phyloP scores from a whole-genome alignment of 2,113 vertebrate species.

The Osmerus eperlanus region DNA sequence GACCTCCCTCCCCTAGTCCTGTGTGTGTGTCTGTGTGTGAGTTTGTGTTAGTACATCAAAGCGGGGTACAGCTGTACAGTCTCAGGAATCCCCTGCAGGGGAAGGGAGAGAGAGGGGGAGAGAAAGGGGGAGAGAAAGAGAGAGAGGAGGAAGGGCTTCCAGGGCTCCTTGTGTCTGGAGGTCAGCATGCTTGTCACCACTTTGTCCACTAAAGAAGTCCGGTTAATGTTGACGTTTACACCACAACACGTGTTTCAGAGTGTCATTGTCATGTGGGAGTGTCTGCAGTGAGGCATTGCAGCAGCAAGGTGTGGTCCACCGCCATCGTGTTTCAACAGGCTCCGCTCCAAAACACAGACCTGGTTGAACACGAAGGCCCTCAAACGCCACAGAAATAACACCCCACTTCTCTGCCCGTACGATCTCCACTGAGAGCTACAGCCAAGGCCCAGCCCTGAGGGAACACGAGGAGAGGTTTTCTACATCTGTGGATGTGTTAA shows the following conservation, averaged over 20 bases:
- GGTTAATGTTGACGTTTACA: not conserved
- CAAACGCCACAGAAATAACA: too few species aligned
- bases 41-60: constrained; percentile 22
- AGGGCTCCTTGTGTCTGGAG: constrained; percentile 16
- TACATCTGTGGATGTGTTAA: too few species aligned
- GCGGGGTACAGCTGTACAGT: constrained; percentile 36
- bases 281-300: not conserved
- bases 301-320: not conserved
- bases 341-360: too few species aligned
- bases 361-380: too few species aligned
- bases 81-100: constrained; percentile 31
- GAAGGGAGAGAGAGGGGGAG: not conserved
- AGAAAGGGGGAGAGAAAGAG: not conserved
- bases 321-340: too few species aligned
- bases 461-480: too few species aligned
- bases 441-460: too few species aligned
- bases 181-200: constrained; percentile 24
- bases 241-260: not conserved
- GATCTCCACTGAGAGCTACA: too few species aligned
- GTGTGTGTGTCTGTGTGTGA: constrained; percentile 22
- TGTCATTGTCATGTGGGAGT: not conserved
- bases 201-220: constrained; percentile 7
- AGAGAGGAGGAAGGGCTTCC: constrained; percentile 13
- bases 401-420: too few species aligned
- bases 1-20: constrained; percentile 49